These are phyloP conservation scores for Protobothrops flavoviridis DNA, from an alignment of 2,113 vertebrate species.

Conservation along the genomic window DNA sequence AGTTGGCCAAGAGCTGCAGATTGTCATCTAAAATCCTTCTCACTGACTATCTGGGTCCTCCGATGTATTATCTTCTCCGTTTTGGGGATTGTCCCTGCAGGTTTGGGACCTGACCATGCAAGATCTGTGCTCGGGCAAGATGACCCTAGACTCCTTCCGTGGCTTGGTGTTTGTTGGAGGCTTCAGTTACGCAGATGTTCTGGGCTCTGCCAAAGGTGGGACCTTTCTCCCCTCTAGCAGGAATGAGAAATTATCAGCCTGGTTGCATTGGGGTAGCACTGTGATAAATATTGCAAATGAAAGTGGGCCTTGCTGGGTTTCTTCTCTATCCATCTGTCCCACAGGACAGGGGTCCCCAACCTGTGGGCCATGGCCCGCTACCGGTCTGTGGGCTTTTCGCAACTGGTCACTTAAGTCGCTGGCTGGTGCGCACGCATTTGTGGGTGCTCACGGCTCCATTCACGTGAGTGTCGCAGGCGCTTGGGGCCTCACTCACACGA, in stretches of 20 bases:
- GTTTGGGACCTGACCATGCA: constrained; percentile 95
- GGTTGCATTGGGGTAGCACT: neutral
- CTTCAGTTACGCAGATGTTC: constrained; percentile 89
- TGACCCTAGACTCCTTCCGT: constrained; percentile 78
- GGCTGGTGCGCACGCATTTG: no score
- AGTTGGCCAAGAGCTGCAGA: neutral
- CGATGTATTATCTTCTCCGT: no score
- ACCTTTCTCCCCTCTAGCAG: neutral
- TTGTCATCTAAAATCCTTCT: neutral
- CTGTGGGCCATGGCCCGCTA: no score
- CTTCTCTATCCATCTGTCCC: no score
- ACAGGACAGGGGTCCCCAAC: no score
- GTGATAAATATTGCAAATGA: neutral
- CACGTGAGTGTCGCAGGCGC: no score
- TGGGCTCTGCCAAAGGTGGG: constrained; percentile 91
- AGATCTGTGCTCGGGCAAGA: constrained; percentile 80
- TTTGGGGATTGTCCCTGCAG: constrained; percentile 49
- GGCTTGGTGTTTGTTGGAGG: constrained; percentile 89
- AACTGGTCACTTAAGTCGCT: no score
- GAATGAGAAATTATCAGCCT: neutral
- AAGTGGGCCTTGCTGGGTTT: no score
- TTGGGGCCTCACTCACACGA: no score
- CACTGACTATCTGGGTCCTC: neutral
- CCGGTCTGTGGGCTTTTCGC: no score
- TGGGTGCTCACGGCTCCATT: no score